A percentile compares a stretch with the other conserved stretches of the same genome.
Conservation (phyloP, 1,140 invertebrate species). For the Cotesia vestalis region DNA sequence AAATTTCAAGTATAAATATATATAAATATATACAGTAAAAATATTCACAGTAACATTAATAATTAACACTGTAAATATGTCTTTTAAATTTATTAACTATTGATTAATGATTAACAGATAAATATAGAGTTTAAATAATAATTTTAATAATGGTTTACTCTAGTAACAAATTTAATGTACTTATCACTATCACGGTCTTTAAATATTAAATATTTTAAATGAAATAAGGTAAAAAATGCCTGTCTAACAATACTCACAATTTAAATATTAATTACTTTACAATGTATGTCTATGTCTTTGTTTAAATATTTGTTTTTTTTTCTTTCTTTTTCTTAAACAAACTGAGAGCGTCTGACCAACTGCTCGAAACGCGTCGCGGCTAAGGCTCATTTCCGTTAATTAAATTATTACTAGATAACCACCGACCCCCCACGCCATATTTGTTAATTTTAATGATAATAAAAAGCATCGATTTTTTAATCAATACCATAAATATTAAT, state of each 20-base stretch:
- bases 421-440: neutral
- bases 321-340: neutral
- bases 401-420: neutral
- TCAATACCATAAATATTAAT: too few species aligned
- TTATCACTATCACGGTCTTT: constrained; percentile 12
- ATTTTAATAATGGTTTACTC: neutral
- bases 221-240: neutral
- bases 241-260: constrained; percentile 33
- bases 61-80: too few species aligned
- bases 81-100: neutral
- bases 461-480: too few species aligned
- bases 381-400: neutral
- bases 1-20: too few species aligned
- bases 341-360: constrained; percentile 5
- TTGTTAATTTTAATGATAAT: constrained; percentile 8
- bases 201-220: neutral
- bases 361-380: constrained; percentile 17
- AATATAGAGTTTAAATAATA: neutral
- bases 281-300: constrained; percentile 15
- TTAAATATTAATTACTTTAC: constrained; percentile 12
- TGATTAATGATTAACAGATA: neutral
- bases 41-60: too few species aligned
- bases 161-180: constrained; percentile 22
- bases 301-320: constrained; percentile 18
- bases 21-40: too few species aligned